These are phyloP conservation scores for Lordiphosa collinella DNA, from an alignment of 1,140 invertebrate species.

Conservation along the genomic window DNA sequence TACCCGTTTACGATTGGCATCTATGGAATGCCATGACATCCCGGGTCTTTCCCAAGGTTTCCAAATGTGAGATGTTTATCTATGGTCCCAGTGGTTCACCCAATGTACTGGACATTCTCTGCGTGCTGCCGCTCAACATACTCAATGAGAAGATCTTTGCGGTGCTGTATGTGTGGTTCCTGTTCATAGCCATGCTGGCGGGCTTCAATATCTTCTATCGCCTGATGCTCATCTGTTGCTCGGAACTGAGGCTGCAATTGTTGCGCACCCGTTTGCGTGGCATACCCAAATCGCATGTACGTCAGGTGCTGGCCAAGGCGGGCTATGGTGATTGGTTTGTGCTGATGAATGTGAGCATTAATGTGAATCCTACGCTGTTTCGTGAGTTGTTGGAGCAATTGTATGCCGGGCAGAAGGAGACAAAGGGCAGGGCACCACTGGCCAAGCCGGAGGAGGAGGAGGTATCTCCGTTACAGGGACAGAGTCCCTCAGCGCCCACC, in stretches of 20 bases:
- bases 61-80: conserved; percentile 87
- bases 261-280: conserved; percentile 81
- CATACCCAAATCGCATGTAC: conserved; percentile 52
- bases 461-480: too few relatives aligned
- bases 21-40: conserved; percentile 82
- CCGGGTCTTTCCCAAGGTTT: conserved; percentile 86
- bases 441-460: conserved; percentile 6
- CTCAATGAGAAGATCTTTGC: conserved; percentile 90
- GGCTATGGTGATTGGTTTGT: conserved; percentile 86
- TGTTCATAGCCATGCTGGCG: conserved; percentile 84
- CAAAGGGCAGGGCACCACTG: background rate
- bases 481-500: background rate
- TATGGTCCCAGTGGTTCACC: conserved; percentile 84
- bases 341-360: conserved; percentile 84
- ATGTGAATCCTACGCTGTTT: conserved; percentile 84
- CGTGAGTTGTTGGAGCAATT: conserved; percentile 80
- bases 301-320: conserved; percentile 31
- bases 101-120: conserved; percentile 84
- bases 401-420: conserved; percentile 5
- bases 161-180: conserved; percentile 90
- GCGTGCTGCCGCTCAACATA: conserved; percentile 87
- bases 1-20: conserved; percentile 76
- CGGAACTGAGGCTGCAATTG: conserved; percentile 72
- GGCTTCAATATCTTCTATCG: conserved; percentile 84
- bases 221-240: conserved; percentile 46